Base-by-base conservation (phyloP, 2,888 invertebrate species). In the Nymphalis polychloros region DNA sequence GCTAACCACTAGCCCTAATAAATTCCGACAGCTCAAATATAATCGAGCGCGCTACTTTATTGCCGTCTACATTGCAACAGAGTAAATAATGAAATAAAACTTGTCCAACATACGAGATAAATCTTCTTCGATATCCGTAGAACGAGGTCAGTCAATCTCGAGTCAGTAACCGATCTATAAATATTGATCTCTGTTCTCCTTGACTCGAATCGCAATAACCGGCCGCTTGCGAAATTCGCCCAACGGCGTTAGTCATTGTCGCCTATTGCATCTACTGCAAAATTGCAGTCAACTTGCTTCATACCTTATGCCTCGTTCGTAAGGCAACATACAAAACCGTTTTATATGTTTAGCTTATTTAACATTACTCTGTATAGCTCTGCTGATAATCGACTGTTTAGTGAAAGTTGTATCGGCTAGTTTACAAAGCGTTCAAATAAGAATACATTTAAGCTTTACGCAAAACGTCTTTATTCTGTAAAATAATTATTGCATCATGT, bases 161-260 rank as follows among this genome's bases (percentile, higher is more conserved):
- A 81, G 77, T 75, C 75, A 73, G 76, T 81, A 81, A 82, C 78
- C 81, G 82, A 81, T 81, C 80, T 77, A 79, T 81, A 80, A 83
- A 86, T 86, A 86, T 85, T 83, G 81, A 85, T 86, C 80, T 78
- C 78, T 76, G 78, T 75, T 86, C 86, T 86, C 88, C 89, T 89
- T 87, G 89, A 87, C 88, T 89, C 85, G 79, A 80, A 82, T 85
- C 80, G 89, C 89, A 86, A 84, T 83, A 85, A 76, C 78, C 80
- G 82, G 78, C 77, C 78, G 77, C 78, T 90, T 90, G 84, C 84
- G 85, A 88, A 89, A 91, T 81, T 81, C 81, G 85, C 82, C 85
- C 81, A 83, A 81, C 76, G 81, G 79, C 83, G 83, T 88, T 87
- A 88, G 83, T 88, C 87, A 89, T 87, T 89, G 90, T 90, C 86